Base-by-base conservation (phyloP, 1,140 invertebrate genomes). In the Oncopeltus fasciatus region DNA sequence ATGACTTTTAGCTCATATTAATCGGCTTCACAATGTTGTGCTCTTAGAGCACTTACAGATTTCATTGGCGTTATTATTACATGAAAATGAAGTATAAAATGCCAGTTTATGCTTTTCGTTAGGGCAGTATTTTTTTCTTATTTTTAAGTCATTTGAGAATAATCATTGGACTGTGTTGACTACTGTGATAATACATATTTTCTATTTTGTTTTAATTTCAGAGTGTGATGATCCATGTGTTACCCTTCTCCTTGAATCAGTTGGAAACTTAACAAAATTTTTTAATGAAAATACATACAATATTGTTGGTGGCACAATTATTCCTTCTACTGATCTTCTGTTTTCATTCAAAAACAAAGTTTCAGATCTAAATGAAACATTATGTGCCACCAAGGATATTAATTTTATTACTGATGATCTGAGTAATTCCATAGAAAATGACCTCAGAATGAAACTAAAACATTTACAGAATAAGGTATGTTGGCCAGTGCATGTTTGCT, bases 171-270 rank as follows among this genome's bases (percentile, higher is more conserved):
- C n/a, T n/a, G n/a, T n/a, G n/a, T n/a, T n/a, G n/a, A n/a, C n/a
- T n/a, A n/a, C n/a, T n/a, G n/a, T n/a, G n/a, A n/a, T n/a, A n/a
- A n/a, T n/a, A n/a, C n/a, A n/a, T n/a, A n/a, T n/a, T n/a, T n/a
- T n/a, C n/a, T n/a, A n/a, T n/a, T n/a, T n/a, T n/a, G n/a, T n/a
- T n/a, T n/a, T n/a, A n/a, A n/a, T n/a, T 76, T 14, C 72, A 92
- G 90, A 88, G 20, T 98, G 95, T 73, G 78, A 86, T 67, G 90
- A 94, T 70, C 90, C 91, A 57, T 98, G 95, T 69, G 92, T 90
- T 1, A 84, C 88, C 61, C 77, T 87, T 0, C 75, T 98, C 2
- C 77, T 98, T 58, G 79, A 87, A 65, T 83, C 86, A 28, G 71
- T 91, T 1, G 81, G 86, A 63, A 56, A 76, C 0, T 73, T 90